Evolutionary conservation across 2,888 invertebrate species (phyloP), one percentile per base, ranked within the genome.

Genomic region (Rapana venosa): DNA sequence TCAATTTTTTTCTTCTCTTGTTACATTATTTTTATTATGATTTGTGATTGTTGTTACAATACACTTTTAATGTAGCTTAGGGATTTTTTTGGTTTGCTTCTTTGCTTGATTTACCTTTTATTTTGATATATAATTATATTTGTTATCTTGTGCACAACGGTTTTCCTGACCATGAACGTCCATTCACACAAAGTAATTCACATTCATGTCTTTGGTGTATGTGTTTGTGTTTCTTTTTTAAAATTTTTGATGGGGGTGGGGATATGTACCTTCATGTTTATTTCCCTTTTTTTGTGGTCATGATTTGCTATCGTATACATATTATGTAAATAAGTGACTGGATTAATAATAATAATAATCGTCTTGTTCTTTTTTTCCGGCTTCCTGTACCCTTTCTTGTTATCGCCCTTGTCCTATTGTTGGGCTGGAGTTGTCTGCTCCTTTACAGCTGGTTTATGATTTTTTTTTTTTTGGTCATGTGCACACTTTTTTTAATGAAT

Each of bases 391-490:
- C 66, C 86, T 61, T 20, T 61, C 61, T 86, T 20, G 32, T 86
- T 66, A 86, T 22, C 35, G 61, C 86, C 86, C 86, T 35, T 86
- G 47, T 66, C 35, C 58, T 61, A 32, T 66, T 86, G 58, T 86
- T 66, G 30, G 35, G 84, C 58, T 58, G 86, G 86, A 86, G 61
- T 86, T 86, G 35, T 30, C 32, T 32, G 66, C 56, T 86, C 86
- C 86, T 56, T 35, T 79, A 66, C 77, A 77, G n/a, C 79, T 87
- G 79, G 61, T 88, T 56, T 35, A 58, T 58, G 61, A 47, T 87
- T 61, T 61, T 88, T 79, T 77, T 30, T 30, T 79, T 87, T 81
- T 36, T 61, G 56, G 88, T 88, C 81, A 88, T 88, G 88, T 88
- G 61, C 83, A 83, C 83, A 58, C 30, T 88, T 74, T 79, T 88